phyloP scores from a whole-genome alignment of 2,113 vertebrate genomes.

The Collichthys lucidus region DNA sequence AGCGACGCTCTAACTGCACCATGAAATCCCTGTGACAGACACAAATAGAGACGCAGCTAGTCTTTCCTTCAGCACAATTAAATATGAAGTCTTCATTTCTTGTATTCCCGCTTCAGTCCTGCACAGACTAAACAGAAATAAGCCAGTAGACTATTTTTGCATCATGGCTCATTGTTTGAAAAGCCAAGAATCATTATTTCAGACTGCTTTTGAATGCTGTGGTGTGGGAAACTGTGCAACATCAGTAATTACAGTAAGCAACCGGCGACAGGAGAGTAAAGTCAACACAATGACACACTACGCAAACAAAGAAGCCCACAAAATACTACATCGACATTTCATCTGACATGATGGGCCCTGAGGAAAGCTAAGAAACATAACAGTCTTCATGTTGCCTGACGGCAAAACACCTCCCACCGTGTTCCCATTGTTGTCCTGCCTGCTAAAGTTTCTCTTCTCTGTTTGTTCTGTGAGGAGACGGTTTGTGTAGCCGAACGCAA shows the following conservation, averaged over 20 bases:
- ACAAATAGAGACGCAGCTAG: background rate
- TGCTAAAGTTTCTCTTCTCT: constrained; percentile 44
- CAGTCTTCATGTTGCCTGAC: constrained; percentile 31
- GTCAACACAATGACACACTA: constrained; percentile 40
- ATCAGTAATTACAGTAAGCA: constrained; percentile 53
- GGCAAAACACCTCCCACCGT: constrained; percentile 34
- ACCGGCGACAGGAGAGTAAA: constrained; percentile 26
- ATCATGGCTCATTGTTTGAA: constrained; percentile 25
- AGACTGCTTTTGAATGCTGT: constrained; percentile 41
- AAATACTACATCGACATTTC: constrained; percentile 39
- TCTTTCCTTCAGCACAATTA: background rate
- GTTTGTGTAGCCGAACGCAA: background rate
- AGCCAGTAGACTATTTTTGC: constrained; percentile 1
- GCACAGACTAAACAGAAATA: constrained; percentile 13
- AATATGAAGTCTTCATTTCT: background rate
- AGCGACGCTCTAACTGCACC: background rate
- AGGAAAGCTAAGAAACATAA: constrained; percentile 47
- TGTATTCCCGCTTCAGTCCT: background rate
- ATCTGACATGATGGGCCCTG: background rate
- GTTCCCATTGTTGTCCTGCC: constrained; percentile 48
- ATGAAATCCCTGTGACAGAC: background rate
- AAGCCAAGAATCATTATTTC: constrained; percentile 35
- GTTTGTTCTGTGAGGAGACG: constrained; percentile 35
- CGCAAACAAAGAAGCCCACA: constrained; percentile 46
- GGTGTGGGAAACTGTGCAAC: constrained; percentile 46